phyloP scores from a whole-genome alignment of 1,140 invertebrate species.

The Tetramorium alpestre region DNA sequence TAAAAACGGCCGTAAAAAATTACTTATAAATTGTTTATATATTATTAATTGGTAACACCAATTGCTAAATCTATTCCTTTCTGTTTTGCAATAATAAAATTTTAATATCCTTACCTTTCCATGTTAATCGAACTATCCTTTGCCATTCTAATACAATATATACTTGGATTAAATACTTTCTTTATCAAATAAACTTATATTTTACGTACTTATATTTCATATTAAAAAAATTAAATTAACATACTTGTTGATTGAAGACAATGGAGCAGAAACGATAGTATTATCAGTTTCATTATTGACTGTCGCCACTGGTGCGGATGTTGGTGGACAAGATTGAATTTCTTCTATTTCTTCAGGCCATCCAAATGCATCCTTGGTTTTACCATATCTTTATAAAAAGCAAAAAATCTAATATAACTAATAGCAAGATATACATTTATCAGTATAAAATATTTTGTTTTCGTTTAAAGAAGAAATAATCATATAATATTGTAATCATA shows the following conservation, averaged over 20 bases:
- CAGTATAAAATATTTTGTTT: background rate
- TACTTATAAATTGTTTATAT: background rate
- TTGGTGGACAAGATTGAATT: slow-evolving; percentile 87
- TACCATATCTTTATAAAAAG: slow-evolving; percentile 90
- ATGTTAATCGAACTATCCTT: slow-evolving; percentile 83
- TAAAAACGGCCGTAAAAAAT: background rate
- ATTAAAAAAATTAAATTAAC: slow-evolving; percentile 47
- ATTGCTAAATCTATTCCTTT: slow-evolving; percentile 24
- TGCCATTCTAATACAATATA: slow-evolving; percentile 80
- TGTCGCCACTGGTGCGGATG: slow-evolving; percentile 80
- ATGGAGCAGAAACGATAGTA: slow-evolving; percentile 80
- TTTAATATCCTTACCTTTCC: slow-evolving; percentile 81
- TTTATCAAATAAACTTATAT: slow-evolving; percentile 53
- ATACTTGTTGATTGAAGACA: slow-evolving; percentile 87
- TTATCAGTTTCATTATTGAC: slow-evolving; percentile 83
- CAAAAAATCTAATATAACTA: slow-evolving; percentile 8
- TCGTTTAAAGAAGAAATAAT: background rate
- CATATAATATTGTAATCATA: slow-evolving; percentile 41
- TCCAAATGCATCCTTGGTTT: slow-evolving; percentile 97
- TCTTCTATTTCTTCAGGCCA: slow-evolving; percentile 99
- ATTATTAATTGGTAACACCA: background rate
- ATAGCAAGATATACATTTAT: background rate
- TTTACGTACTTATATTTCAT: background rate
- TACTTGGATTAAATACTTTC: slow-evolving; percentile 76
- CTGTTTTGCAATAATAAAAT: slow-evolving; percentile 12